A percentile compares a stretch with the other conserved stretches of the same genome.
Evolutionary conservation across 2,113 vertebrate genomes (phyloP).

Genomic region (Tychaedon coryphoeus): DNA sequence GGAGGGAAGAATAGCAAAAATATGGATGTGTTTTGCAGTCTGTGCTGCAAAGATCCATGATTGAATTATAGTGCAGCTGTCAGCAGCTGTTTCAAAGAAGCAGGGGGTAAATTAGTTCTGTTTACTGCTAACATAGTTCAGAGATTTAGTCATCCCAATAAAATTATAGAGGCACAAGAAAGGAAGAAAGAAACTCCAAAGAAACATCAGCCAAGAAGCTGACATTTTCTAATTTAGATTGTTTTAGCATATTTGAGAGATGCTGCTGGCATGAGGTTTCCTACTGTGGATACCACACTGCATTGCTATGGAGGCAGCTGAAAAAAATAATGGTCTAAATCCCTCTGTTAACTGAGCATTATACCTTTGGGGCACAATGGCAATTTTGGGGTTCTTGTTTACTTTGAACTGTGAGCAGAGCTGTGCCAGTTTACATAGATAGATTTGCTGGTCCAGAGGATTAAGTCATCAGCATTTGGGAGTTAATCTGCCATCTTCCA

Average conservation of each 20-base stretch:
- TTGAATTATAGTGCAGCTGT: conserved; percentile 78
- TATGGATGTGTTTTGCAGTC: conserved; percentile 54
- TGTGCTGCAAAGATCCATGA: conserved; percentile 61
- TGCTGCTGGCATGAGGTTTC: conserved; percentile 22
- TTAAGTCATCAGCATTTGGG: not conserved
- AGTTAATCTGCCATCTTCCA: not conserved
- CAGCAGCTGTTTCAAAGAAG: conserved; percentile 80
- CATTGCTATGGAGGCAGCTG: conserved; percentile 34
- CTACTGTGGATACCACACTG: not conserved
- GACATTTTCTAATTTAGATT: conserved; percentile 35
- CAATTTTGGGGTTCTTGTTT: not conserved
- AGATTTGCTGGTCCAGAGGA: not conserved
- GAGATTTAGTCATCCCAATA: conserved; percentile 82
- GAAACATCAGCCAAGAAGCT: conserved; percentile 19
- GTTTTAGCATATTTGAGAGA: conserved; percentile 44
- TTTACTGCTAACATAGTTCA: conserved; percentile 83
- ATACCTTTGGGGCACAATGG: not conserved
- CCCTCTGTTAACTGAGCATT: not conserved
- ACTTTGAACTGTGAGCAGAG: not conserved
- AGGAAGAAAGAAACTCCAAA: conserved; percentile 60
- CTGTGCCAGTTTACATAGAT: not conserved
- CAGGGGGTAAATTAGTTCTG: conserved; percentile 80
- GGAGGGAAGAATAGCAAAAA: conserved; percentile 18
- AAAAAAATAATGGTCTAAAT: not conserved
- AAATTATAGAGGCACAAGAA: conserved; percentile 77